Percentiles rank a stretch among this genome's conserved stretches.
These are phyloP conservation scores for Bellardia bayeri DNA, from an alignment of 2,888 invertebrate genomes.

Conservation along the genomic window DNA sequence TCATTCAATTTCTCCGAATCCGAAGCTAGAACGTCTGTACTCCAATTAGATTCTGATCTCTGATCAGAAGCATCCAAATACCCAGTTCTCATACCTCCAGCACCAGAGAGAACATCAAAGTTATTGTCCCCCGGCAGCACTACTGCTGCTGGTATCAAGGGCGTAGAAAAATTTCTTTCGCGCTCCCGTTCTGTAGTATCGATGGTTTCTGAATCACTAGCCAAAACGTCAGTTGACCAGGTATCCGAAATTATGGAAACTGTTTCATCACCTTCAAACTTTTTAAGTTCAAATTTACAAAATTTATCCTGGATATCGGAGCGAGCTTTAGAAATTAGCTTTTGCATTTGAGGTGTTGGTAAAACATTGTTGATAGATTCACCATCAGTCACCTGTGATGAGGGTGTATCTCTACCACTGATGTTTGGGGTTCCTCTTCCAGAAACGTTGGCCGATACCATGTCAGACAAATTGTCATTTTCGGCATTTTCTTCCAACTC, in stretches of 20 bases:
- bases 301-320: conserved; percentile 99
- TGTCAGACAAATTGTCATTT: conserved; percentile 97
- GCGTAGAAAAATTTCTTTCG: conserved; percentile 84
- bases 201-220: conserved; percentile 97
- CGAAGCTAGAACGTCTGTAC: conserved; percentile 96
- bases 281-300: conserved; percentile 98
- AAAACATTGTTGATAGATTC: conserved; percentile 86
- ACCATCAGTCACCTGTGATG: conserved; percentile 94
- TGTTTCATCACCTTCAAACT: conserved; percentile 95
- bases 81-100: conserved; percentile 79
- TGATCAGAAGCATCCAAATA: conserved; percentile 93
- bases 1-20: conserved; percentile 96
- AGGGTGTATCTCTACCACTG: conserved; percentile 97
- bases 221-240: conserved; percentile 99
- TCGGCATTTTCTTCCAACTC: conserved; percentile 95
- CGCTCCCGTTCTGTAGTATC: conserved; percentile 91
- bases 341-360: conserved; percentile 86
- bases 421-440: conserved; percentile 97
- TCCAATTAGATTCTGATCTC: conserved; percentile 98
- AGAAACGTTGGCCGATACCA: conserved; percentile 97
- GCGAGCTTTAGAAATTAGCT: conserved; percentile 91
- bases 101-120: conserved; percentile 81
- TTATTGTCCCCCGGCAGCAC: conserved; percentile 84
- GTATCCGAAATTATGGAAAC: conserved; percentile 98
- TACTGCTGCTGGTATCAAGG: conserved; percentile 84